These are phyloP conservation scores for Colistium nudipinnis DNA, from an alignment of 2,113 vertebrate genomes.

Conservation along the genomic window DNA sequence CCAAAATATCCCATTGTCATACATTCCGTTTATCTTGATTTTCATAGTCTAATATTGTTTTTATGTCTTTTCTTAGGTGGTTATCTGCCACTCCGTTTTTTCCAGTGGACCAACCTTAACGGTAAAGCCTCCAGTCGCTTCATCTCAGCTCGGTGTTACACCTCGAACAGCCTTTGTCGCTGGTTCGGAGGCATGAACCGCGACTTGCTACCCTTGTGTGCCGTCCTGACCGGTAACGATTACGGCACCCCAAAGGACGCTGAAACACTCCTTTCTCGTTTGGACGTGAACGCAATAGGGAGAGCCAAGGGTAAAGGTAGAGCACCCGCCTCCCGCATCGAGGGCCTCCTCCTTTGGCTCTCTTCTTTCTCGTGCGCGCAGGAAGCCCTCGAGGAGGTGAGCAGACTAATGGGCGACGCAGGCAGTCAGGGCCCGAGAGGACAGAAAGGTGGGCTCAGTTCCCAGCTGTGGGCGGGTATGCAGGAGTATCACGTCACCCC, in stretches of 20 bases:
- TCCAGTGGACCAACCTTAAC: conserved; percentile 86
- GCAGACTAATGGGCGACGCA: conserved; percentile 65
- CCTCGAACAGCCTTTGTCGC: conserved; percentile 78
- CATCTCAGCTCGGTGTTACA: conserved; percentile 86
- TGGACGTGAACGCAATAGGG: conserved; percentile 39
- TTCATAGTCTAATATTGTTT: conserved; percentile 4
- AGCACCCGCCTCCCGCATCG: conserved; percentile 70
- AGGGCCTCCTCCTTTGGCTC: conserved; percentile 87
- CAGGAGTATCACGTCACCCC: conserved; percentile 85
- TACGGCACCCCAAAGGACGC: conserved; percentile 74
- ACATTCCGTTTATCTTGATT: background rate
- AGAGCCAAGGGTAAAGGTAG: conserved; percentile 66
- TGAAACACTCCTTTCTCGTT: conserved; percentile 76
- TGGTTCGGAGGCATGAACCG: conserved; percentile 81
- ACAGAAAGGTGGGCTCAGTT: conserved; percentile 61
- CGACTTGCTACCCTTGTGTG: conserved; percentile 88
- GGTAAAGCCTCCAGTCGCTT: conserved; percentile 72
- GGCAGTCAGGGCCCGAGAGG: conserved; percentile 36
- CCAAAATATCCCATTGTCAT: background rate
- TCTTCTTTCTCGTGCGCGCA: conserved; percentile 77
- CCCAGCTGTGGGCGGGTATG: conserved; percentile 80
- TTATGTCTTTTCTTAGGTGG: conserved; percentile 72
- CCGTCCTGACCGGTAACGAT: conserved; percentile 90
- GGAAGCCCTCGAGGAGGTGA: conserved; percentile 76
- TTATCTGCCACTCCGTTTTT: conserved; percentile 86